Evolutionary conservation across 2,113 vertebrate genomes (phyloP), one percentile per base, ranked within the genome.

Genomic region (Chroicocephalus ridibundus): DNA sequence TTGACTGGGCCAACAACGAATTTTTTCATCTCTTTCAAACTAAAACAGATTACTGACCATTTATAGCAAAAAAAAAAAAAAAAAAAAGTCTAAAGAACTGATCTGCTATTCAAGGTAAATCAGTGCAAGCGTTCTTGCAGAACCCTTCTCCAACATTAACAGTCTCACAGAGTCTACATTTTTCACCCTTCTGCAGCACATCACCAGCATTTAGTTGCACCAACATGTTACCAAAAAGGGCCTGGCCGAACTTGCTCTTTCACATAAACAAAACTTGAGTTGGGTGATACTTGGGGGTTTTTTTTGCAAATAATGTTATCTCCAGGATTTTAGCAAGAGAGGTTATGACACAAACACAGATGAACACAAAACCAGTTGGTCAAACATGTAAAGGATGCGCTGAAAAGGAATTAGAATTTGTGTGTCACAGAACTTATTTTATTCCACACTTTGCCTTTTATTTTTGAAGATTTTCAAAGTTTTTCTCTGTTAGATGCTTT

Each of bases 261-360:
- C 87, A 94, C 26, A 88, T 26, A 81, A 95, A 82, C 80, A 97
- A 86, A 90, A 88, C 55, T 64, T 46, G n/a, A 66, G 34, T 3
- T 85, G 86, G 52, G 57, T 95, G 66, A 79, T 94, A 62, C 82
- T 86, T 85, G 24, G 46, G 29, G 3, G 2, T 38, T 82, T 96
- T 71, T 62, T 58, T 93, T 51, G 24, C 51, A 95, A 93, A 88
- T 85, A 11, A 93, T 77, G 5, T 88, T 95, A 95, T 75, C 27
- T 47, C 57, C 46, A 88, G 19, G 79, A 98, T 86, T 95, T 97
- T 62, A 80, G 60, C 18, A 55, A 94, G 76, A 86, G 12, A 89
- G 46, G 22, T 91, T 55, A 86, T 22, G 47, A 86, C 32, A 87
- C 32, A 94, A 94, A 91, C 31, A 82, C 18, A 58, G 40, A 89